Percentiles rank a stretch among this genome's conserved stretches.
These are phyloP conservation scores for Sphaerodactylus townsendi DNA, from an alignment of 2,113 vertebrate species.

Conservation along the genomic window DNA sequence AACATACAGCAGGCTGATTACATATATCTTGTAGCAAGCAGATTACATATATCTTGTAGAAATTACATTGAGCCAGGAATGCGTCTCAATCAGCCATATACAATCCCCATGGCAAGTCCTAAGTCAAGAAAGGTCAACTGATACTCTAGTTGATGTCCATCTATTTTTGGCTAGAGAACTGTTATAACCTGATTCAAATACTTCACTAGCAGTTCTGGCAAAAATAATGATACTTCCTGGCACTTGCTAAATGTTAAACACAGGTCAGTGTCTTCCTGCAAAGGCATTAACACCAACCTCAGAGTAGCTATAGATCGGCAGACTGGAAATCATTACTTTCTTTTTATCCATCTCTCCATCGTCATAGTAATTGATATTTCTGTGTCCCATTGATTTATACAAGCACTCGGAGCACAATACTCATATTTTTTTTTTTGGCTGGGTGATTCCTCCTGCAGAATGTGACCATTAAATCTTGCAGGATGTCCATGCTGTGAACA, in stretches of 20 bases:
- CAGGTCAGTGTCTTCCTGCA: conserved; percentile 54
- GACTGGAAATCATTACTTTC: conserved; percentile 15
- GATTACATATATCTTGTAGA: too few relatives aligned
- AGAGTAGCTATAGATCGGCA: conserved; percentile 36
- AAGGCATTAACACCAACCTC: conserved; percentile 34
- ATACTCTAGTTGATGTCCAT: conserved; percentile 37
- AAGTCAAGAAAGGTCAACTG: conserved; percentile 54
- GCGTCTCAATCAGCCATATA: too few relatives aligned
- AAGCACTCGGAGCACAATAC: not conserved
- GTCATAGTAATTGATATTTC: not conserved
- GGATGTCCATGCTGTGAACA: not conserved
- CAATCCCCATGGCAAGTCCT: too few relatives aligned
- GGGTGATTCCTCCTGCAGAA: not conserved
- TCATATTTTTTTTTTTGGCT: conserved; percentile 9
- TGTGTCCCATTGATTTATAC: conserved; percentile 10
- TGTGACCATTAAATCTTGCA: not conserved
- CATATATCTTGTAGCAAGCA: too few relatives aligned
- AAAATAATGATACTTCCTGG: conserved; percentile 55
- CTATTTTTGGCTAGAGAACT: conserved; percentile 36
- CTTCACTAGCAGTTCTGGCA: conserved; percentile 37
- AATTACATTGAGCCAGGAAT: too few relatives aligned
- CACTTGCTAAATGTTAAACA: conserved; percentile 55
- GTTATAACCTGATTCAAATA: conserved; percentile 8
- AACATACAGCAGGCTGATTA: too few relatives aligned
- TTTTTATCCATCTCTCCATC: not conserved